Conservation (phyloP, 2,113 vertebrate genomes). For the Charadrius vociferus region DNA sequence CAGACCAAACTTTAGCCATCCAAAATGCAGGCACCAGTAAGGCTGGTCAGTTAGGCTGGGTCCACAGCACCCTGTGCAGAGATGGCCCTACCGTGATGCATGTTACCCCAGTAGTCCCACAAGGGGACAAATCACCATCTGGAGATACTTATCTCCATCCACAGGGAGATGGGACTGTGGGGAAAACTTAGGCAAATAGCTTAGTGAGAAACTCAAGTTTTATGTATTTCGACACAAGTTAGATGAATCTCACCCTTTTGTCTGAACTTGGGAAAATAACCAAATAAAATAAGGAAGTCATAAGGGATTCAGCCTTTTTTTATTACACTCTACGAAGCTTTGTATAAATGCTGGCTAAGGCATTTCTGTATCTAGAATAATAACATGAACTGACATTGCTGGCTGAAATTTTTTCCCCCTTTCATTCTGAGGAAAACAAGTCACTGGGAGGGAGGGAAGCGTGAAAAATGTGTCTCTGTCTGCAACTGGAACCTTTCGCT, state of each 20-base stretch:
- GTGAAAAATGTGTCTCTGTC: conserved; percentile 46
- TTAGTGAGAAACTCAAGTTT: not conserved
- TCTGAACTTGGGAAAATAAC: conserved; percentile 25
- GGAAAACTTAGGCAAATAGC: not conserved
- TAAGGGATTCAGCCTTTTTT: not conserved
- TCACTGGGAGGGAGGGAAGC: conserved; percentile 9
- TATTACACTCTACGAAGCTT: conserved; percentile 8
- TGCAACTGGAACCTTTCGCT: conserved; percentile 13
- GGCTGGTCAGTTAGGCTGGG: not conserved
- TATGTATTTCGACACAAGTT: not conserved
- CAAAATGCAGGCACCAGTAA: not conserved
- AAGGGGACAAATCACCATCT: not conserved
- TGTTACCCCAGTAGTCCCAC: not conserved
- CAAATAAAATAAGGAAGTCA: conserved; percentile 29
- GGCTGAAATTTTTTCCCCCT: not conserved
- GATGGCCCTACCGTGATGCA: not conserved
- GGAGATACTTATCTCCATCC: not conserved
- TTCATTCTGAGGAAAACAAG: conserved; percentile 47
- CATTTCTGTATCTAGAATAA: conserved; percentile 38
- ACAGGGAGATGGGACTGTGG: not conserved
- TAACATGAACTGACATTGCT: conserved; percentile 24
- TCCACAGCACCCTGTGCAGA: not conserved
- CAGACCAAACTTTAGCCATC: not conserved
- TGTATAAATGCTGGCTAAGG: conserved; percentile 30
- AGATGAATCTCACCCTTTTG: not conserved